phyloP scores from a whole-genome alignment of 2,888 invertebrate genomes.

The Chydorus sphaericus region DNA sequence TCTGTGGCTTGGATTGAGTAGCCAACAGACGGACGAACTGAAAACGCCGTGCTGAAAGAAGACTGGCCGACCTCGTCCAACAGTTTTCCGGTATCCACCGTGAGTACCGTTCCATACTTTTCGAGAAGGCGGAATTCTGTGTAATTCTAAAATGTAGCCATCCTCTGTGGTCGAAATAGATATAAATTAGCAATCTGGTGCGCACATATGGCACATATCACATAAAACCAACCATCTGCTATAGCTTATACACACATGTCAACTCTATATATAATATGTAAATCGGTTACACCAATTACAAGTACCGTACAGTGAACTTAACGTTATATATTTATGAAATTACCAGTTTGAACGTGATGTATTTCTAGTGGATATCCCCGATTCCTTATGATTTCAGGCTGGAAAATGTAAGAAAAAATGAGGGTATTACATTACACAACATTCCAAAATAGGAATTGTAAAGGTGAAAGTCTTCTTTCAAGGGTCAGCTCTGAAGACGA shows the following conservation, averaged over 20 bases:
- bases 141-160: not conserved
- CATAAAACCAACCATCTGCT: too few species aligned
- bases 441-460: not conserved
- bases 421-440: not conserved
- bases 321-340: slow-evolving; percentile 25
- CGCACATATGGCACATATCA: too few species aligned
- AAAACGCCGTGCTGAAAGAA: slow-evolving; percentile 39
- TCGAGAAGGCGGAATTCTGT: not conserved
- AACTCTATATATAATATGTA: too few species aligned
- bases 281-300: too few species aligned
- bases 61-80: slow-evolving; percentile 21
- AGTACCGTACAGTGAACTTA: not conserved
- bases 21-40: slow-evolving; percentile 30
- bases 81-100: not conserved
- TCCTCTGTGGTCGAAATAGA: not conserved
- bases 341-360: slow-evolving; percentile 55
- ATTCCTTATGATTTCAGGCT: slow-evolving; percentile 38
- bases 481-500: too few species aligned
- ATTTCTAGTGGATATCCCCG: slow-evolving; percentile 55
- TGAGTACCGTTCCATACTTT: not conserved
- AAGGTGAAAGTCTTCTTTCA: too few species aligned
- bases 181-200: too few species aligned
- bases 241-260: too few species aligned
- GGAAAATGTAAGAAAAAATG: slow-evolving; percentile 17
- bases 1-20: slow-evolving; percentile 30